A percentile compares a stretch with the other conserved stretches of the same genome.
Evolutionary conservation across 2,113 vertebrate species (phyloP).

Genomic region (Pterocles orientalis): DNA sequence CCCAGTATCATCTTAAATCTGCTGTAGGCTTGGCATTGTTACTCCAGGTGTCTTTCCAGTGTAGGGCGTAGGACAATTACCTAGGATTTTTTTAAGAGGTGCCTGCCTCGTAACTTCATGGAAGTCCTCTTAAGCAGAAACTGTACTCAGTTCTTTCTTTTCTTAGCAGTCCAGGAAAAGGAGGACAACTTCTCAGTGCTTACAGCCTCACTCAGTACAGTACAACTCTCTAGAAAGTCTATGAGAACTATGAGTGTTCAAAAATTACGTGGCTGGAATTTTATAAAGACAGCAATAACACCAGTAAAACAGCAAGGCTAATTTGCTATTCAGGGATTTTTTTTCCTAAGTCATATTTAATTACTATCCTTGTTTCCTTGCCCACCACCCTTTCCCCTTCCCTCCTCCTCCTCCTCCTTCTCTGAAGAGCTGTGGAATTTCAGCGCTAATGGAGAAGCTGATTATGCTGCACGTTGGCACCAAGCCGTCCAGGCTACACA

Average conservation of each 20-base stretch:
- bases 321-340: slow-evolving; percentile 36
- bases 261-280: slow-evolving; percentile 21
- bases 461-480: slow-evolving; percentile 37
- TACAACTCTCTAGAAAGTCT: slow-evolving; percentile 10
- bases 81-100: background rate
- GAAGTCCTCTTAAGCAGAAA: background rate
- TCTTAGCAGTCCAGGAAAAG: background rate
- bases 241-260: slow-evolving; percentile 19
- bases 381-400: background rate
- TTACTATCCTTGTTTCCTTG: slow-evolving; percentile 49
- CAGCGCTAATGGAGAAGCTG: slow-evolving; percentile 5
- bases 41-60: background rate
- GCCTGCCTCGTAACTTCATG: background rate
- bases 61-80: background rate
- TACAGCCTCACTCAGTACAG: background rate
- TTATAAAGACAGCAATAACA: background rate
- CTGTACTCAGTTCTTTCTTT: background rate
- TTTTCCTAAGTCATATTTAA: slow-evolving; percentile 59
- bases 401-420: background rate
- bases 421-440: slow-evolving; percentile 62
- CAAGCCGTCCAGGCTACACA: slow-evolving; percentile 49
- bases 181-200: background rate
- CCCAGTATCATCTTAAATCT: background rate
- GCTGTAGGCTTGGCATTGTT: background rate
- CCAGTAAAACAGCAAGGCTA: slow-evolving; percentile 44